Evolutionary conservation across 2,113 vertebrate species (phyloP).

Genomic region (Struthidea cinerea): DNA sequence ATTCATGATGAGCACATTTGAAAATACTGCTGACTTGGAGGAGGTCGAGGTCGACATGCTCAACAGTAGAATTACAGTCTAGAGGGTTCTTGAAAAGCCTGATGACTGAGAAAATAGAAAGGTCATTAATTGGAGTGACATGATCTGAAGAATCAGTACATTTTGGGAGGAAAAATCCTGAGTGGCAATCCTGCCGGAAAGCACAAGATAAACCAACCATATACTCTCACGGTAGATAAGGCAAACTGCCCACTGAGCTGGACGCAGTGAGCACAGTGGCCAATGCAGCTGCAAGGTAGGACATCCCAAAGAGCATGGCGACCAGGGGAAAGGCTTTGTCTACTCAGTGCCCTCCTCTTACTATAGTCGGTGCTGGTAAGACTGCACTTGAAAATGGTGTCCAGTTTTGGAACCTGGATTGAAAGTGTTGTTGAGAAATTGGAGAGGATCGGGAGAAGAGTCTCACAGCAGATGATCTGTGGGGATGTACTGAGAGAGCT

Average conservation of each 20-base stretch:
- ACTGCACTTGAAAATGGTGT: not conserved
- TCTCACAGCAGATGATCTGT: not conserved
- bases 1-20: not conserved
- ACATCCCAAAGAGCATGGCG: not conserved
- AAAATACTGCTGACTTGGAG: not conserved
- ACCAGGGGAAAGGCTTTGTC: not conserved
- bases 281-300: slow-evolving; percentile 83
- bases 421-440: not conserved
- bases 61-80: not conserved
- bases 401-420: not conserved
- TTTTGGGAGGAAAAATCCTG: not conserved
- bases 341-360: not conserved
- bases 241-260: not conserved
- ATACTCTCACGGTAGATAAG: not conserved
- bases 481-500: not conserved
- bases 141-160: not conserved
- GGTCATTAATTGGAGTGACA: not conserved
- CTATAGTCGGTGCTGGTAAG: not conserved
- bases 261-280: slow-evolving; percentile 73
- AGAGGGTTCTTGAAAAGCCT: not conserved
- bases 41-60: not conserved
- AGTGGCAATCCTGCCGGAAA: not conserved
- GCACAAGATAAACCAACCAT: not conserved
- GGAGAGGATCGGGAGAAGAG: not conserved
- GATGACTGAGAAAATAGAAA: not conserved